Conservation (phyloP, 2,113 vertebrate genomes). For the Chinchilla lanigera region DNA sequence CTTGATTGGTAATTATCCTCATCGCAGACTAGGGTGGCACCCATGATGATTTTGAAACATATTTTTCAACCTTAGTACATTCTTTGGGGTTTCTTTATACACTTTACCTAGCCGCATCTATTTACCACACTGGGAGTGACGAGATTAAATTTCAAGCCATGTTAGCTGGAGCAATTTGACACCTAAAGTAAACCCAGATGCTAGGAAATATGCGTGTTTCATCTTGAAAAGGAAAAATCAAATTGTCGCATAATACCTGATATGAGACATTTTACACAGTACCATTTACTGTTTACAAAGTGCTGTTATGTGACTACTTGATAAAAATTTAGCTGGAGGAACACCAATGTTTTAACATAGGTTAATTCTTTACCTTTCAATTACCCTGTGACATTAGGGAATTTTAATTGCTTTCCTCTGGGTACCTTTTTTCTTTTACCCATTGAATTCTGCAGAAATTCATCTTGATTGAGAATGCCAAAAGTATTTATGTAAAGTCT, state of each 20-base stretch:
- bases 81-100: constrained; percentile 69
- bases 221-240: constrained; percentile 46
- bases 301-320: neutral
- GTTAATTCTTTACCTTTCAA: constrained; percentile 16
- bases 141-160: constrained; percentile 62
- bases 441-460: neutral
- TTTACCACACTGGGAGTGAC: constrained; percentile 18
- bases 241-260: constrained; percentile 25
- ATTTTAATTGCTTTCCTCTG: neutral
- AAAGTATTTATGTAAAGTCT: neutral
- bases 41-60: constrained; percentile 62
- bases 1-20: constrained; percentile 91
- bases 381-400: neutral
- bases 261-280: neutral
- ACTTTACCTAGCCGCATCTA: constrained; percentile 24
- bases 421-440: neutral
- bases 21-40: constrained; percentile 44
- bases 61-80: constrained; percentile 37
- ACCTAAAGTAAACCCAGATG: constrained; percentile 40
- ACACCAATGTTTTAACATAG: neutral
- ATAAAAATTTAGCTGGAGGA: neutral
- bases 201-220: constrained; percentile 2
- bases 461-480: neutral
- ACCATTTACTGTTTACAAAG: neutral
- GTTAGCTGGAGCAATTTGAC: neutral